These are phyloP conservation scores for Drosophila sproati DNA, from an alignment of 1,140 invertebrate genomes.

Conservation along the genomic window DNA sequence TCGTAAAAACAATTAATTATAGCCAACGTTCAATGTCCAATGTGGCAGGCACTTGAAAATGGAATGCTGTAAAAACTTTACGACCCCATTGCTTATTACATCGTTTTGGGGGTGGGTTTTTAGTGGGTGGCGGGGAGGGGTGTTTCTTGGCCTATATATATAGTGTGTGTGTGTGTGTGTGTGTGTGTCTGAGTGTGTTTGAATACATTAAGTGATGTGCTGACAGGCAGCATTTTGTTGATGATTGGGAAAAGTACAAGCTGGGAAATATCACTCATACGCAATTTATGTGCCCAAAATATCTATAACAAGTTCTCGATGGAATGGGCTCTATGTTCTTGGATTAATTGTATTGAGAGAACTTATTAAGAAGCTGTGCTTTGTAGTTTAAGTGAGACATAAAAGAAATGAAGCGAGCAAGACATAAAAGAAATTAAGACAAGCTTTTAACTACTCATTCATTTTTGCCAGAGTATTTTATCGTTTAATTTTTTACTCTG, in stretches of 20 bases:
- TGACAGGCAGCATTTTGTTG: constrained; percentile 28
- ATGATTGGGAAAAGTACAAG: constrained; percentile 14
- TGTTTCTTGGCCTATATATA: neutral
- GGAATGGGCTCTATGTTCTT: neutral
- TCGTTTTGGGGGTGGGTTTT: constrained; percentile 6
- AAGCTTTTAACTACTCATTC: too few species aligned
- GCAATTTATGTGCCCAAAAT: constrained; percentile 8
- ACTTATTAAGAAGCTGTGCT: neutral
- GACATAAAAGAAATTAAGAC: too few species aligned
- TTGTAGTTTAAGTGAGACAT: neutral
- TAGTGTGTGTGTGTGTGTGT: constrained; percentile 19
- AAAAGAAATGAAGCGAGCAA: too few species aligned
- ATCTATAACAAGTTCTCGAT: neutral
- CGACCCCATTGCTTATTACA: constrained; percentile 32
- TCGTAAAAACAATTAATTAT: constrained; percentile 73
- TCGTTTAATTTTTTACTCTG: too few species aligned
- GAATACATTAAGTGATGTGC: constrained; percentile 27
- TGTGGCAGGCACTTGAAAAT: constrained; percentile 45
- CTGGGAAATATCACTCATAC: constrained; percentile 17
- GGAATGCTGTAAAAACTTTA: constrained; percentile 66
- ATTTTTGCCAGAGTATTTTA: too few species aligned
- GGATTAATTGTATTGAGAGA: neutral
- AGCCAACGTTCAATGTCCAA: constrained; percentile 15
- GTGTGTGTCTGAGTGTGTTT: neutral
- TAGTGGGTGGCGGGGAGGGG: too few species aligned